Evolutionary conservation across 2,888 invertebrate species (phyloP).

Genomic region (Dastarcus helophoroides): DNA sequence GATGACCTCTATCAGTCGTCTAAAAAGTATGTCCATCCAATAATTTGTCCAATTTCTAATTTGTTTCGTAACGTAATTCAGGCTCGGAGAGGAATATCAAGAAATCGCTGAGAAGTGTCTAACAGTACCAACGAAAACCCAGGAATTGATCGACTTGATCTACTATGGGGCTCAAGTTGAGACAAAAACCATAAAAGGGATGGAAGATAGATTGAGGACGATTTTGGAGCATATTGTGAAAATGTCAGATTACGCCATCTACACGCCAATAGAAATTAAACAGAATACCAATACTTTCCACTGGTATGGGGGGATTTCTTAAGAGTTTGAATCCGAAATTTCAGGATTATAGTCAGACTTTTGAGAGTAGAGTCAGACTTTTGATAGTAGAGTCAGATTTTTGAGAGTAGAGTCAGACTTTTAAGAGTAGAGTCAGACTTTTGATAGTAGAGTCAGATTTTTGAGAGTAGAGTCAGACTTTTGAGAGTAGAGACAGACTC

Average conservation of each 20-base stretch:
- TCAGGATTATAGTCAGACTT: too few species aligned
- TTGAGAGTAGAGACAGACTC: too few species aligned
- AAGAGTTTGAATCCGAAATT: constrained; percentile 4
- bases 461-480: too few species aligned
- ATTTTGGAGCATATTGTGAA: constrained; percentile 67
- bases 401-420: too few species aligned
- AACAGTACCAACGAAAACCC: constrained; percentile 71
- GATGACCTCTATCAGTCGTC: constrained; percentile 69
- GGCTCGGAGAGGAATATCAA: constrained; percentile 76
- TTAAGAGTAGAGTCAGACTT: too few species aligned
- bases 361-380: too few species aligned
- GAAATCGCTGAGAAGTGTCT: constrained; percentile 66
- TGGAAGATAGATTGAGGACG: constrained; percentile 63
- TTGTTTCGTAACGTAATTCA: too few species aligned
- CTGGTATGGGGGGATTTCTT: too few species aligned
- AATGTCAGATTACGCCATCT: constrained; percentile 68
- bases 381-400: too few species aligned
- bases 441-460: too few species aligned
- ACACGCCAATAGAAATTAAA: constrained; percentile 76
- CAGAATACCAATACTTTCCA: constrained; percentile 79
- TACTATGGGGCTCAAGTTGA: constrained; percentile 67
- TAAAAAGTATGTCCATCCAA: constrained; percentile 55
- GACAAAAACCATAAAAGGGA: constrained; percentile 52
- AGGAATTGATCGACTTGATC: constrained; percentile 73
- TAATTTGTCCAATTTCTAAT: too few species aligned